Conservation (phyloP, 2,113 vertebrate species). For the Hydropotes inermis region DNA sequence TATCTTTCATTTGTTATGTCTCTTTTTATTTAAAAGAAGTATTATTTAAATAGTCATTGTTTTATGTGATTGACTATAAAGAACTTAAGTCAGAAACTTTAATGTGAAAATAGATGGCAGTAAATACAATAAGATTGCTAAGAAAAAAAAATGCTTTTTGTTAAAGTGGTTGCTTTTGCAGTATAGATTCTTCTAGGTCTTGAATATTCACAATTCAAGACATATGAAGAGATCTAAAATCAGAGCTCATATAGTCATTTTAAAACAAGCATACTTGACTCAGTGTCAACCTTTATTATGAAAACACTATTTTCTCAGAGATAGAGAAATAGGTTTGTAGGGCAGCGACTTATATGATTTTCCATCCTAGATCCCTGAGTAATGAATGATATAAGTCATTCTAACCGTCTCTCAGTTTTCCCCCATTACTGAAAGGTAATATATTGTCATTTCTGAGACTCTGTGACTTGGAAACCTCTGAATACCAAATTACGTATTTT, state of each 20-base stretch:
- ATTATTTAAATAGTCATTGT: neutral
- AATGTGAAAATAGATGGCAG: neutral
- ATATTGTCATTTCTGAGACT: neutral
- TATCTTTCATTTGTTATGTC: neutral
- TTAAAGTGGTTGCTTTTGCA: constrained; percentile 11
- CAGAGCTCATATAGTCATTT: neutral
- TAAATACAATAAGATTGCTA: neutral
- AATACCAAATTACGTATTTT: neutral
- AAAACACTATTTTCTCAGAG: constrained; percentile 25
- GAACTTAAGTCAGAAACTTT: neutral
- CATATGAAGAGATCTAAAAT: neutral
- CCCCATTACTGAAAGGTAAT: neutral
- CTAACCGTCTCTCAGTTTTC: neutral
- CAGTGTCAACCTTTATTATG: neutral
- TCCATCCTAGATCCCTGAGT: neutral
- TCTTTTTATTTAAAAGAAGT: neutral
- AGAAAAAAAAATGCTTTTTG: neutral
- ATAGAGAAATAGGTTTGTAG: neutral
- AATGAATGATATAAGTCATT: neutral
- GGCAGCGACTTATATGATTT: neutral
- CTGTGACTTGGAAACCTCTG: neutral
- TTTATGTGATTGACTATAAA: neutral
- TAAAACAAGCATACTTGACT: constrained; percentile 3
- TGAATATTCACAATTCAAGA: neutral
- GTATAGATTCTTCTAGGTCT: neutral